These are phyloP conservation scores for Miltochrista miniata DNA, from an alignment of 2,888 invertebrate genomes.

Conservation along the genomic window DNA sequence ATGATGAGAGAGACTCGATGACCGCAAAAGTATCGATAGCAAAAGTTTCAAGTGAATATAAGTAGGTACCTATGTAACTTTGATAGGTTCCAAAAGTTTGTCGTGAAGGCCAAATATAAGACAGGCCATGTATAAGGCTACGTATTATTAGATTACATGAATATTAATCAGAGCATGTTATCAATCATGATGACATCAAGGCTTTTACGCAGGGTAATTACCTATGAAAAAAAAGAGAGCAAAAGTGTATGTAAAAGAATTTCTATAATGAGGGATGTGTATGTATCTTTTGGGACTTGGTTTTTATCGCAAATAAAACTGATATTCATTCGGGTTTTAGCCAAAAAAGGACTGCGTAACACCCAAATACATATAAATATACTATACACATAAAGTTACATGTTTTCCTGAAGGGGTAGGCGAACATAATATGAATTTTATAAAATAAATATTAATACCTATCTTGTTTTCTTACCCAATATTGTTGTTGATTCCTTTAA, in stretches of 20 bases:
- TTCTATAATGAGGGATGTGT: constrained; percentile 7
- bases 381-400: too few relatives aligned
- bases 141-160: constrained; percentile 29
- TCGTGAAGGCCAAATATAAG: neutral
- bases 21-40: too few relatives aligned
- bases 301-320: neutral
- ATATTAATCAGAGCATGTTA: constrained; percentile 34
- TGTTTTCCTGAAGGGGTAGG: too few relatives aligned
- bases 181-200: constrained; percentile 38
- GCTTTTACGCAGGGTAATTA: constrained; percentile 30
- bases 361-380: neutral
- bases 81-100: neutral
- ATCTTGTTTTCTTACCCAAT: too few relatives aligned
- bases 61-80: too few relatives aligned
- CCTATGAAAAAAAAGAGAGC: constrained; percentile 25
- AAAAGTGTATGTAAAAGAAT: constrained; percentile 21
- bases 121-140: neutral
- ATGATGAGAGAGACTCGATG: too few relatives aligned
- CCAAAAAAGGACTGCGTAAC: too few relatives aligned
- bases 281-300: constrained; percentile 11
- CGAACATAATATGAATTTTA: too few relatives aligned
- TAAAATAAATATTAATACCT: too few relatives aligned
- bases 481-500: too few relatives aligned
- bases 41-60: neutral
- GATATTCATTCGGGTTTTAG: neutral